phyloP scores from a whole-genome alignment of 2,113 vertebrate species.

The Xyliphius kryptos region DNA sequence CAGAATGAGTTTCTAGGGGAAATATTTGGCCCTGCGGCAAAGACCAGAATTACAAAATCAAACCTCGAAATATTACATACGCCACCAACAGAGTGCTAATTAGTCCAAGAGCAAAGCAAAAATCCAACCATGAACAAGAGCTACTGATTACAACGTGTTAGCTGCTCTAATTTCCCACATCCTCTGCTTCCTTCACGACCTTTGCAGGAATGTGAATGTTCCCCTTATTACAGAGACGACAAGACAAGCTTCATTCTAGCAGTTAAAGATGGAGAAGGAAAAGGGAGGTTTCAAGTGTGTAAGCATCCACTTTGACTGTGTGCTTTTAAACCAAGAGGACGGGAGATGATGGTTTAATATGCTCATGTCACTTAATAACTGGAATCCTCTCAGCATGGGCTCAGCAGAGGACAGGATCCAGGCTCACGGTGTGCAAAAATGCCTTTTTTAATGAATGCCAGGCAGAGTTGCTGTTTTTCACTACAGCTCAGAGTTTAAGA shows the following conservation, averaged over 20 bases:
- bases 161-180: constrained; percentile 43
- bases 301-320: constrained; percentile 1
- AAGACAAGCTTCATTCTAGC: constrained; percentile 14
- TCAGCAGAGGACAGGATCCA: neutral
- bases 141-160: constrained; percentile 29
- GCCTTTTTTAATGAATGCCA: neutral
- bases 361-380: constrained; percentile 18
- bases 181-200: constrained; percentile 19
- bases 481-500: too few relatives aligned
- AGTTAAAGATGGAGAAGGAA: constrained; percentile 5
- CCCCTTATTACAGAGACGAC: constrained; percentile 35
- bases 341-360: constrained; percentile 19
- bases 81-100: constrained; percentile 26
- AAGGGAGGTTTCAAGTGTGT: constrained; percentile 12
- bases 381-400: constrained; percentile 11
- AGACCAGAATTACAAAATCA: neutral
- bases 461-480: neutral
- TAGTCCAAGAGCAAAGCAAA: constrained; percentile 13
- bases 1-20: neutral
- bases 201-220: constrained; percentile 18
- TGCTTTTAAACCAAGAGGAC: constrained; percentile 4
- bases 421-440: constrained; percentile 2
- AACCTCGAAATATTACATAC: constrained; percentile 15
- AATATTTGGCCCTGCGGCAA: neutral
- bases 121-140: constrained; percentile 20